These are phyloP conservation scores for Sisyra nigra DNA, from an alignment of 2,888 invertebrate genomes.

Conservation along the genomic window DNA sequence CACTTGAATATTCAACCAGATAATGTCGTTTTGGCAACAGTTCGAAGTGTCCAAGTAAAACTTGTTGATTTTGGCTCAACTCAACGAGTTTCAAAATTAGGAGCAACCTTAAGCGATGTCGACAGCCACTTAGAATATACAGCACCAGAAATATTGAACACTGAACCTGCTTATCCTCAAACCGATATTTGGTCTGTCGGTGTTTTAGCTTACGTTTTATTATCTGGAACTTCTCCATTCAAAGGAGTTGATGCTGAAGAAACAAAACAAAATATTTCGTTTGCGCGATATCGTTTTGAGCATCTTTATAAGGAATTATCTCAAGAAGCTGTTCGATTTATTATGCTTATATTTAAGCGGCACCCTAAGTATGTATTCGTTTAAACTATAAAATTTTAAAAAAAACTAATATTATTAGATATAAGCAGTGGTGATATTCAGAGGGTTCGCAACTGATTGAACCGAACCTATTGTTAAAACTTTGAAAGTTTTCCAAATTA, in stretches of 20 bases:
- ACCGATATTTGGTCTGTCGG: conserved; percentile 96
- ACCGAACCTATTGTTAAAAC: too few species aligned
- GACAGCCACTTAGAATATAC: conserved; percentile 57
- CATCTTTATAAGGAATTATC: conserved; percentile 88
- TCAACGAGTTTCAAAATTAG: conserved; percentile 63
- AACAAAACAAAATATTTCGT: conserved; percentile 80
- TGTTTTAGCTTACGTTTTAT: conserved; percentile 75
- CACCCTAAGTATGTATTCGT: conserved; percentile 65
- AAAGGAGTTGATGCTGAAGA: conserved; percentile 65
- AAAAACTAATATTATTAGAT: too few species aligned
- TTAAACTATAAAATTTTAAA: neutral
- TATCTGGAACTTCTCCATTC: conserved; percentile 90
- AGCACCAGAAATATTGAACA: conserved; percentile 78
- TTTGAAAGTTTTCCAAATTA: too few species aligned
- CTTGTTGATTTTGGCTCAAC: conserved; percentile 86
- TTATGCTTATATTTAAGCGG: conserved; percentile 90
- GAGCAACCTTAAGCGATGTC: conserved; percentile 49
- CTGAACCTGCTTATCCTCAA: conserved; percentile 76
- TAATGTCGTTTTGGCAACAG: conserved; percentile 82
- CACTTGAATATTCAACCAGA: conserved; percentile 88
- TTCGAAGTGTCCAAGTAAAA: conserved; percentile 73
- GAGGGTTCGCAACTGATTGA: too few species aligned
- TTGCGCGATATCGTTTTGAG: conserved; percentile 85
- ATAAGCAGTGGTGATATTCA: too few species aligned
- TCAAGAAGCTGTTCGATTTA: conserved; percentile 82